phyloP scores from a whole-genome alignment of 2,888 invertebrate genomes.

The Chrysolina oricalcia region DNA sequence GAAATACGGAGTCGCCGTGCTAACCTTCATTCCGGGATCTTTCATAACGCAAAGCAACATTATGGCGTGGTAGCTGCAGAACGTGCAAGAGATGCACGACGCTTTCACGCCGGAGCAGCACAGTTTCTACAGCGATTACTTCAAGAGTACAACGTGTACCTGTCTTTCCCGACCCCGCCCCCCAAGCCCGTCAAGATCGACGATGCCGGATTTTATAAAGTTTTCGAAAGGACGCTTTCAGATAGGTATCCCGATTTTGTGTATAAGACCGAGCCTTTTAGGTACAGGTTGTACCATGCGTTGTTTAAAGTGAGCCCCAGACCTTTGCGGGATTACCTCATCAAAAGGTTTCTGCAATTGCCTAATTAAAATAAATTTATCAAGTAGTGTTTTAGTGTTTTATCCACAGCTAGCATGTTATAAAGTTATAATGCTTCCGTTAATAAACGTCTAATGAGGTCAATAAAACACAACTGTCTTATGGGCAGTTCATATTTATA shows the following conservation, averaged over 20 bases:
- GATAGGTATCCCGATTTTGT: constrained; percentile 75
- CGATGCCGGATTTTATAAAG: constrained; percentile 72
- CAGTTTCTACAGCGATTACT: constrained; percentile 79
- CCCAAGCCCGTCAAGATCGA: constrained; percentile 74
- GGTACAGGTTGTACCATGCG: constrained; percentile 79
- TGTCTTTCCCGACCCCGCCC: constrained; percentile 68
- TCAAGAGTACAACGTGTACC: constrained; percentile 77
- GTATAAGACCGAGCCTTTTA: constrained; percentile 82
- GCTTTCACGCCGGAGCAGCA: constrained; percentile 78
- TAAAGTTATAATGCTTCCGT: no score
- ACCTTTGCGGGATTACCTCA: constrained; percentile 75
- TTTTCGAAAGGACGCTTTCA: constrained; percentile 78
- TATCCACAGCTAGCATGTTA: no score
- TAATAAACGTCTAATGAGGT: no score
- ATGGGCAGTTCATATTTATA: no score
- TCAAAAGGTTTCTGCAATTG: constrained; percentile 78
- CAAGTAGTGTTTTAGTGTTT: neutral
- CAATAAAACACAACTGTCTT: no score
- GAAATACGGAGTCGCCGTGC: constrained; percentile 81
- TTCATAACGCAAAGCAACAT: constrained; percentile 82
- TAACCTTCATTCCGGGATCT: constrained; percentile 86
- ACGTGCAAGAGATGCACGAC: constrained; percentile 79
- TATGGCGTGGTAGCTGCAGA: constrained; percentile 76
- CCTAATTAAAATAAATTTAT: constrained; percentile 68
- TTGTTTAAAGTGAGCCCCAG: constrained; percentile 78